phyloP scores from a whole-genome alignment of 2,888 invertebrate genomes.

The Stomorhina lunata region DNA sequence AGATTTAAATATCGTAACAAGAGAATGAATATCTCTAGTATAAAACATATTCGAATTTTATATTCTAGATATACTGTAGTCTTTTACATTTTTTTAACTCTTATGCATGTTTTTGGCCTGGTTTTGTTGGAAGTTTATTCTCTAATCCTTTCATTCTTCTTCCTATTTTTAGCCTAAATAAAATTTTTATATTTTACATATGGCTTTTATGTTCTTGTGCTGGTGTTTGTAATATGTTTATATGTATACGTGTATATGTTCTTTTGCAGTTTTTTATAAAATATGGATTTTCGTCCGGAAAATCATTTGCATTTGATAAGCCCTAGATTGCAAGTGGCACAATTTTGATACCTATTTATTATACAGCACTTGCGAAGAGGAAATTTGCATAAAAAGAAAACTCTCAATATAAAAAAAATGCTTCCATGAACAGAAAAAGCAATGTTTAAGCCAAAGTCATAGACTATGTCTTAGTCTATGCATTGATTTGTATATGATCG shows the following conservation, averaged over 20 bases:
- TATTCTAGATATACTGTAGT: not conserved
- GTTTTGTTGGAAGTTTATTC: conserved; percentile 14
- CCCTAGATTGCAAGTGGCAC: conserved; percentile 12
- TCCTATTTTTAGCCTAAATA: not conserved
- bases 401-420: not conserved
- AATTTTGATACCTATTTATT: conserved; percentile 4
- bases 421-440: not conserved
- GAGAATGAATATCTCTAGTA: not conserved
- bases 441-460: too few species aligned
- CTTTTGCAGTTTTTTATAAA: not conserved
- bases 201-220: not conserved
- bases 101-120: conserved; percentile 5
- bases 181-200: not conserved
- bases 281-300: conserved; percentile 31
- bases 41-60: not conserved
- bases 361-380: not conserved
- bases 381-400: conserved; percentile 13
- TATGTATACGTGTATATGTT: too few species aligned
- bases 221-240: not conserved
- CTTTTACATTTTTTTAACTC: not conserved
- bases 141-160: not conserved
- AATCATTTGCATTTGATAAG: conserved; percentile 47
- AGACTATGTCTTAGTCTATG: too few species aligned
- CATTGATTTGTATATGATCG: too few species aligned
- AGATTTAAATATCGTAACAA: not conserved